Percentiles rank a stretch among this genome's conserved stretches.
Conservation (phyloP, 2,797 vertebrate genomes). For the Cephalopachus bancanus region DNA sequence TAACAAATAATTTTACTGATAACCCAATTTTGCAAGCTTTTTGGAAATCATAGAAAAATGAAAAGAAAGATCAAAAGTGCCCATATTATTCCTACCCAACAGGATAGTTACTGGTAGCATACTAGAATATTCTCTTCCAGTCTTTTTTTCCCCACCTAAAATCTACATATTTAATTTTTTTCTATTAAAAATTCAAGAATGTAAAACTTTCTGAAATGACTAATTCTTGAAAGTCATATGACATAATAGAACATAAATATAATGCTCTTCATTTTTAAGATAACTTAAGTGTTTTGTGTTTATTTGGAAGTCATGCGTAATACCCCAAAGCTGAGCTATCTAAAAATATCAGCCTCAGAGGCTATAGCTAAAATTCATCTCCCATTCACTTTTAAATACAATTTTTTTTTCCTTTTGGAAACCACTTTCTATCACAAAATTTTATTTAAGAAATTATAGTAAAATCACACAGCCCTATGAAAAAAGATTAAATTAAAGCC, state of each 20-base stretch:
- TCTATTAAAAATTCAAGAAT: neutral
- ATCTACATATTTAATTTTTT: neutral
- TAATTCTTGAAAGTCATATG: neutral
- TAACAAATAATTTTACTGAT: neutral
- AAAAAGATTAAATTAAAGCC: constrained; percentile 1
- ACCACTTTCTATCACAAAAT: neutral
- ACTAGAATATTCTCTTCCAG: neutral
- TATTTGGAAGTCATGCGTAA: neutral
- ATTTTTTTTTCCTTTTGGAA: constrained; percentile 23
- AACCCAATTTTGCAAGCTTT: neutral
- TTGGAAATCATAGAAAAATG: neutral
- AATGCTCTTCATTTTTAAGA: neutral
- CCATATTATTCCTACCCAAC: neutral
- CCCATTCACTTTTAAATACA: neutral
- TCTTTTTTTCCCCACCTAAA: neutral
- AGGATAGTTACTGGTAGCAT: neutral
- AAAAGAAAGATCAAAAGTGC: neutral
- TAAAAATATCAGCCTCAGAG: neutral
- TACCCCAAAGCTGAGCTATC: neutral
- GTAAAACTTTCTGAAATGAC: neutral
- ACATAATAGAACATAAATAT: neutral
- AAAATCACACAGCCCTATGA: neutral
- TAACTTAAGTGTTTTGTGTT: neutral
- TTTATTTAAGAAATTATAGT: neutral
- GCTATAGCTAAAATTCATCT: neutral